Evolutionary conservation across 37 sponge, comb jelly and placozoan genomes (phyloP), one percentile per base, ranked within the genome.

Genomic region (Oscarella lobularis): DNA sequence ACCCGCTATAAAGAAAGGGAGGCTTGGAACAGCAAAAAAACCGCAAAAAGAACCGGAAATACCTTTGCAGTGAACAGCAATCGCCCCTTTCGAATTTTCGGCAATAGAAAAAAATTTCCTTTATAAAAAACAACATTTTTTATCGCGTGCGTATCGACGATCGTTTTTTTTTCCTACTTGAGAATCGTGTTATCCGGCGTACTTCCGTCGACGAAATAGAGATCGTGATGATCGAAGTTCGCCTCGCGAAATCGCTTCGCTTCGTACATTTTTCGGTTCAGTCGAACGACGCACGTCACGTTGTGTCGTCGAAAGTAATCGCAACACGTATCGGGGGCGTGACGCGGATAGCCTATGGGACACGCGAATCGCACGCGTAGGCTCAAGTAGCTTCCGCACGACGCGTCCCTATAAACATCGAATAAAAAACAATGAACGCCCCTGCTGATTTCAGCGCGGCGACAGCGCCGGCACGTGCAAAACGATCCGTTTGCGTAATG

Each of bases 1-100:
- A 2, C 96, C 96, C 84, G 96, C 96, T 92, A 85, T 27, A 78
- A 31, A 2, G 2, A 0, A 38, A 29, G 72, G 66, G 2, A 2
- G 0, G 0, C 41, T n/a, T n/a, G n/a, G n/a, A n/a, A n/a, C n/a
- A n/a, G n/a, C n/a, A n/a, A n/a, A n/a, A n/a, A n/a, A n/a, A n/a
- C n/a, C n/a, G n/a, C n/a, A n/a, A n/a, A n/a, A n/a, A n/a, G n/a
- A n/a, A n/a, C n/a, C n/a, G n/a, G n/a, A n/a, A n/a, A n/a, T 29
- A 92, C 93, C 93, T 95, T 95, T 95, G 78, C 96, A 95, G 70
- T 95, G 96, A 9, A 95, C 87, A n/a, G 96, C 96, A 3, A 95
- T 73, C 30, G 83, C 96, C 36, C 96, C 96, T 39, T 75, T 70
- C 0, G 92, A 78, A 6, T 55, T 76, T 72, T 95, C 96, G 2